Conservation (phyloP, 2,888 invertebrate species). For the Synanthedon myopaeformis region DNA sequence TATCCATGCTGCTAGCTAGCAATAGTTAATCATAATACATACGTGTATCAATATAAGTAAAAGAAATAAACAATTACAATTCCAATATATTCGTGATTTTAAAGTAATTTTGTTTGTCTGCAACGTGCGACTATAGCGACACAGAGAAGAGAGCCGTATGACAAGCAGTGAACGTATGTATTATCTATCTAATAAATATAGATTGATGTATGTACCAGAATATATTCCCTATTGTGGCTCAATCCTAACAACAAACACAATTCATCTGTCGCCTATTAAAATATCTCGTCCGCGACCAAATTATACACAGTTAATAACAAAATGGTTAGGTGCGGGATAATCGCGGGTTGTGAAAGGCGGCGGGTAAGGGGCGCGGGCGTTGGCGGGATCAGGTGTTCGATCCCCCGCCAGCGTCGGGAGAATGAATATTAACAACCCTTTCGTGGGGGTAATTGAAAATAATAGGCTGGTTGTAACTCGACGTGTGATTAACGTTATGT, state of each 20-base stretch:
- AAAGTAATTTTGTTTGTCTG: too few species aligned
- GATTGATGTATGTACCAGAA: too few species aligned
- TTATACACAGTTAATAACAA: slow-evolving; percentile 43
- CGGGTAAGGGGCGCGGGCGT: slow-evolving; percentile 33
- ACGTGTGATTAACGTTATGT: slow-evolving; percentile 46
- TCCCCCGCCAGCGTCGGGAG: slow-evolving; percentile 33
- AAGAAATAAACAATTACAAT: too few species aligned
- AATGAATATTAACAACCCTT: slow-evolving; percentile 69
- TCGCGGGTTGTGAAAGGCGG: slow-evolving; percentile 7
- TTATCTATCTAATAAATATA: too few species aligned
- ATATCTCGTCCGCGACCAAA: slow-evolving; percentile 28
- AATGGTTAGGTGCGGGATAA: slow-evolving; percentile 15
- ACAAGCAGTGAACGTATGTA: too few species aligned
- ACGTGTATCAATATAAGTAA: too few species aligned
- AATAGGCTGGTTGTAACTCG: slow-evolving; percentile 43
- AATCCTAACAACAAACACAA: slow-evolving; percentile 13
- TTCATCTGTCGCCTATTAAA: slow-evolving; percentile 24
- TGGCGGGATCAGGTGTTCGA: too few species aligned
- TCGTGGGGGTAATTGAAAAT: slow-evolving; percentile 54
- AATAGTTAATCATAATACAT: too few species aligned
- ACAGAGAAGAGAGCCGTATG: too few species aligned
- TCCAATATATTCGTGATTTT: too few species aligned
- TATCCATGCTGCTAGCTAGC: too few species aligned
- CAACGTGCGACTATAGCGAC: too few species aligned
- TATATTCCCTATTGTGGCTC: slow-evolving; percentile 6